These are phyloP conservation scores for Tachina lurida DNA, from an alignment of 2,888 invertebrate species.

Conservation along the genomic window DNA sequence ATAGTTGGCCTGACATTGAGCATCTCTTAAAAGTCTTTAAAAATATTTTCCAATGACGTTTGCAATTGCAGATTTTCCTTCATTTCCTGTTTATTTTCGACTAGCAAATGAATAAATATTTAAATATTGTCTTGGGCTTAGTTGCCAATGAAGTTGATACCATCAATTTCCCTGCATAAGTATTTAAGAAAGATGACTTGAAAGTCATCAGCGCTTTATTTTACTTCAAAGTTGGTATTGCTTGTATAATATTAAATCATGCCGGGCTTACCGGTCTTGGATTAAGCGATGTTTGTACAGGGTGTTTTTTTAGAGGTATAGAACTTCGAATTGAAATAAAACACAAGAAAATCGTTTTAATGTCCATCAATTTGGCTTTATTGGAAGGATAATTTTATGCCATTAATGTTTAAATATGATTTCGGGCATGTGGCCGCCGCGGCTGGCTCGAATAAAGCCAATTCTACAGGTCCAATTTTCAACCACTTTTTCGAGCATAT, in stretches of 20 bases:
- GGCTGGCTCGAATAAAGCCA: no score
- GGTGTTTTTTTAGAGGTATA: no score
- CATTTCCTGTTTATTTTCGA: not conserved
- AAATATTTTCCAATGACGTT: constrained; percentile 71
- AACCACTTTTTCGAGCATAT: no score
- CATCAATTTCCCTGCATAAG: constrained; percentile 61
- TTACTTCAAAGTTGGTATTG: constrained; percentile 1
- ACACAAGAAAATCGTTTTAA: no score
- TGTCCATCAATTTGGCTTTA: no score
- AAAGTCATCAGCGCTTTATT: constrained; percentile 71
- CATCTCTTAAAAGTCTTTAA: constrained; percentile 62
- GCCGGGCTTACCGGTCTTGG: constrained; percentile 6
- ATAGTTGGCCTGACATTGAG: constrained; percentile 69
- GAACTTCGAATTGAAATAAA: no score
- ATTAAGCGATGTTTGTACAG: constrained; percentile 9
- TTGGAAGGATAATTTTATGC: no score
- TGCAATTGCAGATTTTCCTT: constrained; percentile 51
- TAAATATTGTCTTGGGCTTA: constrained; percentile 12
- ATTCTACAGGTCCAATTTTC: no score
- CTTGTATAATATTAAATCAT: not conserved
- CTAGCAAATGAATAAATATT: constrained; percentile 38
- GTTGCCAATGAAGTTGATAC: constrained; percentile 54
- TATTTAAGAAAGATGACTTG: constrained; percentile 54
- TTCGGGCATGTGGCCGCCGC: no score
- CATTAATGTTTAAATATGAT: no score